Evolutionary conservation across 1,140 invertebrate genomes (phyloP), one percentile per base, ranked within the genome.

Genomic region (Centruroides sculpturatus): DNA sequence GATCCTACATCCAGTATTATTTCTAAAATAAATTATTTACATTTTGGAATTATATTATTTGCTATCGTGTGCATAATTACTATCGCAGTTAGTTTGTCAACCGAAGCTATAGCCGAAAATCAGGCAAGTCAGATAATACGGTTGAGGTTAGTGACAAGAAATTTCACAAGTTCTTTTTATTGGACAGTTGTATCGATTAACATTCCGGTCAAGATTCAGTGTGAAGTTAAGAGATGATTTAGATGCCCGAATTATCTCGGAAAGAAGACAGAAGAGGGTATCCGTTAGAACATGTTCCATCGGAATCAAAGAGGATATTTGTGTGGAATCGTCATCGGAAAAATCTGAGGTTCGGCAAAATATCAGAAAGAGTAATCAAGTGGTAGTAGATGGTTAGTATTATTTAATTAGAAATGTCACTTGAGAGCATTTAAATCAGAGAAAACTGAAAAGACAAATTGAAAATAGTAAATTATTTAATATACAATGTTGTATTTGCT

Each of bases 11-110:
- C 69, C 8, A 41, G 7, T 23, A 59, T 70, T 13, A 55, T 70
- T 10, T 49, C 62, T 23, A 65, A 67, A 52, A 55, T 70, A 0
- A 69, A 70, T 47, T 70, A 70, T 46, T 56, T 70, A 46, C 68
- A 70, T 50, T 70, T 69, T 49, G 69, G 67, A 47, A 55, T 69
- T 56, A 60, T 75, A 12, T 56, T 75, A 11, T 79, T 79, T 47
- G 13, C 74, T 10, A 67, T 78, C 8, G 73, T 73, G 11, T 66
- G 70, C 9, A 48, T 70, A 0, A 66, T 77, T 1, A 72, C 75
- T 5, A 67, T 77, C 7, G 63, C 68, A 23, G 71, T 80, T 53
- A 73, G 71, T 34, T 64, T 73, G 5, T 56, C 74, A 3, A 80
- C 79, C 0, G 69, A 74, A 54, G 73, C 73, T 9, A 73, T 75